Evolutionary conservation across 1,140 invertebrate species (phyloP), one percentile per base, ranked within the genome.

Genomic region (Archegozetes longisetosus): DNA sequence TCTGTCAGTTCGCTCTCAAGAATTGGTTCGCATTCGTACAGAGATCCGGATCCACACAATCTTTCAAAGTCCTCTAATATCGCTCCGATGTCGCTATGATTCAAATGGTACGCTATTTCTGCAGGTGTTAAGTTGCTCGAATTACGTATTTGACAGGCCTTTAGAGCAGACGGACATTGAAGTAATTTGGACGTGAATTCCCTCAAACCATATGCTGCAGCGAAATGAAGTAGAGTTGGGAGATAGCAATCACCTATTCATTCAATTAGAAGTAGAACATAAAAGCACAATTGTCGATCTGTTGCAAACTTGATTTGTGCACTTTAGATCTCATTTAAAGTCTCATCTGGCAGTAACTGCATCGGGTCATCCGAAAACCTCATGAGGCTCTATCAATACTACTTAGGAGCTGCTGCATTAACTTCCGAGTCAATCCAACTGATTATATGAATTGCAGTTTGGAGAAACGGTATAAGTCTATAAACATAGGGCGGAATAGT

Each of bases 171-270:
- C 6, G 29, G 28, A n/a, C 12, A 17, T 50, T 57, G 13, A 9
- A 57, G 2, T 9, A 47, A 24, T 26, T 23, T 57, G 13, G 32
- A 2, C 1, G 2, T 14, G 14, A 46, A 22, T 28, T 57, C 28
- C 22, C 20, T 47, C 12, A 54, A 24, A 14, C 53, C 53, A 54
- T 54, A 54, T 17, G 25, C 53, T 2, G 25, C 17, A n/a, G 12
- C 20, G 2, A 54, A 27, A 24, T 54, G 53, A 13, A 57, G 28
- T 46, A 29, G 48, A 17, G 55, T 57, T 46, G 55, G 55, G 17
- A 55, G 24, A 17, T 22, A 47, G 40, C 1, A 2, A 57, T 50
- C 48, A 14, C 13, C 3, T 57, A 2, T 9, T 24, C 13, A 17
- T 24, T 20, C n/a, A 4, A 24, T 12, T 24, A 12, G 13, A 20